Evolutionary conservation across 2,888 invertebrate genomes (phyloP), one percentile per base, ranked within the genome.

Genomic region (Argyresthia albistria): DNA sequence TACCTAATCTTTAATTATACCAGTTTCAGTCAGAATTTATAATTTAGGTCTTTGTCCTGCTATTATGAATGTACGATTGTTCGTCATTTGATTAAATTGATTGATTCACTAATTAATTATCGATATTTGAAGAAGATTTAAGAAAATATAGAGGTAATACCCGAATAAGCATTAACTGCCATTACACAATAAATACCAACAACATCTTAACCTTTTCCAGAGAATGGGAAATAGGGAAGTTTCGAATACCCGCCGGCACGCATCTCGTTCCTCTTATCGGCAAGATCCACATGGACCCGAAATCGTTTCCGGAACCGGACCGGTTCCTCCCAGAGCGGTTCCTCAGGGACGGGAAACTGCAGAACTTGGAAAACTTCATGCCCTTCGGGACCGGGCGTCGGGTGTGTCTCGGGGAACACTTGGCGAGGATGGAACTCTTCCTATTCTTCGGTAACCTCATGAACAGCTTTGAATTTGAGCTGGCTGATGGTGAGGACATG

Each of bases 381-480:
- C 95, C 95, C 0, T 96, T 96, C 71, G 95, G 96, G 12, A 93
- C 93, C 4, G 95, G 95, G 0, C 89, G 95, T n/a, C 88, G 95
- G 16, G 93, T 93, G 91, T 96, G 96, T 62, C 84, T 96, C 7
- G 96, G 96, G 9, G 94, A 94, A 65, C 91, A 92, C 0, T 74
- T 96, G 43, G 95, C 96, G 0, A 89, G 93, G 54, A 95, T 94
- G 92, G 95, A 96, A 69, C 80, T 96, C 10, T 95, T 95, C 76
- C 81, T 95, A 8, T 95, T 95, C 83, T 93, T 96, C 70, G 88
- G 93, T 0, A 92, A 92, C 46, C 78, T 96, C 56, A 84, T 95
- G 69, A 95, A 96, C 70, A 89, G 90, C 39, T 95, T 93, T 71
- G 86, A 93, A 55, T 82, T 95, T 43, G 75, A 77, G 53, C 75